phyloP scores from a whole-genome alignment of 1,140 invertebrate species.

The Papilio polytes region DNA sequence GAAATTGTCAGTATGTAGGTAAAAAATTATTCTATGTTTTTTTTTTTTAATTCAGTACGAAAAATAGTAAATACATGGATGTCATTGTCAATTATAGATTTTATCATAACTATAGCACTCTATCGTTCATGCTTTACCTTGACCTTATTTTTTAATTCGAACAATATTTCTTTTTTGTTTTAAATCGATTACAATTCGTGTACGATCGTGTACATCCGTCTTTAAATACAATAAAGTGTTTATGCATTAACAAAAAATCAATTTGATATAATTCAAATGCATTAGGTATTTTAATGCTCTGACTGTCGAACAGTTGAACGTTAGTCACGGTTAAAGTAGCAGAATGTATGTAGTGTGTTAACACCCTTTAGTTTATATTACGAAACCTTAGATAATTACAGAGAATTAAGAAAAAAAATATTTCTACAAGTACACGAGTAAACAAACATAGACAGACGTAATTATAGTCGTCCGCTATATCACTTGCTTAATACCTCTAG shows the following conservation, averaged over 20 bases:
- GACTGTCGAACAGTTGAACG: no score
- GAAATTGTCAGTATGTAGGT: no score
- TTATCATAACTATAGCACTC: neutral
- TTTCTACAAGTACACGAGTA: conserved; percentile 22
- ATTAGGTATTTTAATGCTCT: no score
- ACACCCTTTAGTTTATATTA: neutral
- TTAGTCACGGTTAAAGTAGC: neutral
- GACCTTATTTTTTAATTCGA: conserved; percentile 21
- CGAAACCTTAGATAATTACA: conserved; percentile 3
- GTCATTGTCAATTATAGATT: neutral
- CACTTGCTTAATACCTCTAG: neutral
- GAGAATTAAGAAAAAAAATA: neutral
- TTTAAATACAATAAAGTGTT: conserved; percentile 1
- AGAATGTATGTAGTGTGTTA: neutral
- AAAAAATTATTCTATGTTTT: no score
- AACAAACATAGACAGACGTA: neutral
- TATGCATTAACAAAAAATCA: neutral
- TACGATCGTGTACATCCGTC: neutral
- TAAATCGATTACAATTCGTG: neutral
- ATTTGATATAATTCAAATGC: neutral
- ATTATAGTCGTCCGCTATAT: neutral
- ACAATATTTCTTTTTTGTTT: conserved; percentile 6
- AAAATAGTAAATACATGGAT: neutral
- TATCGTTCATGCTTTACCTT: neutral
- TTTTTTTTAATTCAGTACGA: neutral